phyloP scores from a whole-genome alignment of 2,113 vertebrate genomes.

The Nibea coibor region DNA sequence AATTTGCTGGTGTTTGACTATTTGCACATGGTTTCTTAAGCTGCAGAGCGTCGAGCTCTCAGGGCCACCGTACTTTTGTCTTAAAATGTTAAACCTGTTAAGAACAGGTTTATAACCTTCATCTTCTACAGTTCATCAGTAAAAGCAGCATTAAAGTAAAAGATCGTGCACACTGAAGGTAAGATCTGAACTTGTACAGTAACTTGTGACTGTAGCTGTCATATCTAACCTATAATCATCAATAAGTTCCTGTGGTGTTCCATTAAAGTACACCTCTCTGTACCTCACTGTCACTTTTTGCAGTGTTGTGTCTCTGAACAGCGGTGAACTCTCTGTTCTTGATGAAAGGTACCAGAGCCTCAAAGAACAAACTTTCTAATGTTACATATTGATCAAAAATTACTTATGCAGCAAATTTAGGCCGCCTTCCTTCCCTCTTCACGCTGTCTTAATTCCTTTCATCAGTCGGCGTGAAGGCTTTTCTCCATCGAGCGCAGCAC shows the following conservation, averaged over 20 bases:
- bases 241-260: no score
- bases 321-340: conserved; percentile 20
- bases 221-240: background rate
- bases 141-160: no score
- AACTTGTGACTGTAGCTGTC: background rate
- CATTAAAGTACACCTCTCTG: background rate
- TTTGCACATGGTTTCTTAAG: no score
- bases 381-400: conserved; percentile 74
- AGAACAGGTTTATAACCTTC: no score
- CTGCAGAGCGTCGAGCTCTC: no score
- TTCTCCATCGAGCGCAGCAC: conserved; percentile 39
- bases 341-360: conserved; percentile 61
- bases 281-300: conserved; percentile 19
- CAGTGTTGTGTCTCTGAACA: conserved; percentile 11
- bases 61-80: no score
- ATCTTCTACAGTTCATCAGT: no score
- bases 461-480: conserved; percentile 57
- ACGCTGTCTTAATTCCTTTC: conserved; percentile 61
- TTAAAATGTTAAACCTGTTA: no score
- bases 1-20: no score
- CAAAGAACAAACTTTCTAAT: conserved; percentile 66
- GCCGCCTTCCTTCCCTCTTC: conserved; percentile 5
- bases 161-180: background rate
- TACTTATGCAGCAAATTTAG: conserved; percentile 68
- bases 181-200: background rate